Conservation (phyloP, 2,797 vertebrate genomes). For the Macropodus opercularis region DNA sequence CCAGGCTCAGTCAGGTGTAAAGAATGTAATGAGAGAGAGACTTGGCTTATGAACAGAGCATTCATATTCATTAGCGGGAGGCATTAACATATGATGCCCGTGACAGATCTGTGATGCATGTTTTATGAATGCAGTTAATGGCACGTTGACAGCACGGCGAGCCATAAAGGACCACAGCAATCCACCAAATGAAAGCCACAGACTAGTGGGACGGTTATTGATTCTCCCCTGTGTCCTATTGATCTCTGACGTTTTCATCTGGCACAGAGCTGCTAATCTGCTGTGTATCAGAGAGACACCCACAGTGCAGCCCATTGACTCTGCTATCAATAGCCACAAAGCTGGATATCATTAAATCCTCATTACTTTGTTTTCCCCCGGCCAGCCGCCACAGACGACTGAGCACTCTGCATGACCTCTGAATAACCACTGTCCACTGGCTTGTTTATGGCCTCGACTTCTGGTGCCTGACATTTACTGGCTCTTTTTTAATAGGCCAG, state of each 20-base stretch:
- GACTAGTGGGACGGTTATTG: slow-evolving; percentile 78
- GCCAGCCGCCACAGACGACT: slow-evolving; percentile 70
- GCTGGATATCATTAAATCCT: slow-evolving; percentile 87
- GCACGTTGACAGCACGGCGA: slow-evolving; percentile 62
- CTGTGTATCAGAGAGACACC: slow-evolving; percentile 83
- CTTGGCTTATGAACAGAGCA: slow-evolving; percentile 80
- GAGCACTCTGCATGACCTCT: slow-evolving; percentile 78
- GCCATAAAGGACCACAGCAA: slow-evolving; percentile 72
- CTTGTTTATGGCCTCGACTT: slow-evolving; percentile 72
- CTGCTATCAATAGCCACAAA: slow-evolving; percentile 83
- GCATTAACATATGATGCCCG: slow-evolving; percentile 83
- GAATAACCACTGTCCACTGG: slow-evolving; percentile 75
- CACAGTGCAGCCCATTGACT: slow-evolving; percentile 83
- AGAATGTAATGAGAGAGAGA: slow-evolving; percentile 89
- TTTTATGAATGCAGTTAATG: slow-evolving; percentile 76
- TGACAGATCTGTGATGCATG: slow-evolving; percentile 77
- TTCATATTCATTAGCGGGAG: slow-evolving; percentile 93
- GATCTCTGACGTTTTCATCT: slow-evolving; percentile 87
- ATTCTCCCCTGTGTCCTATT: slow-evolving; percentile 87
- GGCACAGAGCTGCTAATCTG: slow-evolving; percentile 84
- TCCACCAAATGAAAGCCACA: slow-evolving; percentile 60
- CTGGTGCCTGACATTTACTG: slow-evolving; percentile 68
- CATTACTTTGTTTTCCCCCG: slow-evolving; percentile 80
- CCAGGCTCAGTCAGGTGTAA: slow-evolving; percentile 84
- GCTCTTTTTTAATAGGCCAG: slow-evolving; percentile 68